Evolutionary conservation across 2,797 vertebrate genomes (phyloP).

Genomic region (Artibeus jamaicensis): DNA sequence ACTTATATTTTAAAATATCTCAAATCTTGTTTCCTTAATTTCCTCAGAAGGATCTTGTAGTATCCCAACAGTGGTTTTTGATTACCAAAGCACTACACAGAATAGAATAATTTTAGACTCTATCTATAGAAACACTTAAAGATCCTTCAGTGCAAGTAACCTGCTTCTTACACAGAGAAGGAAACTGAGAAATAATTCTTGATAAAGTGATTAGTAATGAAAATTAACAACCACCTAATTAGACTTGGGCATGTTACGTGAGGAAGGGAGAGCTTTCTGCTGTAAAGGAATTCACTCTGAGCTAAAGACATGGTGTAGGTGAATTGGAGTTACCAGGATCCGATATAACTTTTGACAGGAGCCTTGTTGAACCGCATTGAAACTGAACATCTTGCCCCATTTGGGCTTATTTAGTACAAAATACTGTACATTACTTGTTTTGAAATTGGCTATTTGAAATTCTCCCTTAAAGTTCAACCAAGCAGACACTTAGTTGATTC

Average conservation of each 20-base stretch:
- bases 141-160: neutral
- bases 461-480: neutral
- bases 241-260: neutral
- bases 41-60: neutral
- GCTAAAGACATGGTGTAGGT: neutral
- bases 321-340: neutral
- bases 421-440: neutral
- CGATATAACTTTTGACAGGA: neutral
- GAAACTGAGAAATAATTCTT: neutral
- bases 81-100: neutral
- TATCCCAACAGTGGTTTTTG: neutral
- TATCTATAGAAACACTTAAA: neutral
- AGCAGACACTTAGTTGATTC: neutral
- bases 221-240: neutral
- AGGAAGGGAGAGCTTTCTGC: neutral
- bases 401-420: slow-evolving; percentile 33
- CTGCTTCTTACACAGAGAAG: neutral
- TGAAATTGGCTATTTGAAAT: slow-evolving; percentile 21
- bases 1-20: neutral
- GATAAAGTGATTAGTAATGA: neutral
- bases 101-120: neutral
- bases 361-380: neutral
- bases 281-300: slow-evolving; percentile 4
- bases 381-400: neutral
- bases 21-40: neutral